Conservation (phyloP, 2,113 vertebrate genomes). For the Tyrannus savana region DNA sequence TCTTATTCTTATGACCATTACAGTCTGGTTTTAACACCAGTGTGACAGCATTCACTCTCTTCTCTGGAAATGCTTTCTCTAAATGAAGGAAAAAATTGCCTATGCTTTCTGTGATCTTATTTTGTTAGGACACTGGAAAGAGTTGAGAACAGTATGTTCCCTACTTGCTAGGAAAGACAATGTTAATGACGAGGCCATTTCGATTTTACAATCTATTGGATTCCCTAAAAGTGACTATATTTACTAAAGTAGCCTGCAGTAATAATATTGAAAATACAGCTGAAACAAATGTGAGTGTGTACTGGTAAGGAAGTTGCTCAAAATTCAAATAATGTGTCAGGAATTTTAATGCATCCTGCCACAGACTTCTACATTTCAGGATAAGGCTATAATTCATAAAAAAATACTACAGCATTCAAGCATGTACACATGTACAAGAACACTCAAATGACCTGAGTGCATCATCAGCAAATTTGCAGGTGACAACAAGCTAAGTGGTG, state of each 20-base stretch:
- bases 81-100: neutral
- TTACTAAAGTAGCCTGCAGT: neutral
- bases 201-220: neutral
- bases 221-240: neutral
- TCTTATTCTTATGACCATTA: neutral
- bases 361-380: neutral
- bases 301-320: neutral
- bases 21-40: neutral
- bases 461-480: neutral
- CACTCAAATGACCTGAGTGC: neutral
- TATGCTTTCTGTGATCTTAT: constrained; percentile 15
- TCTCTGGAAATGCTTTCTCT: neutral
- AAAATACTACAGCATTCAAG: neutral
- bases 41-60: neutral
- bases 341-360: neutral
- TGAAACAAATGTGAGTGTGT: neutral
- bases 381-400: neutral
- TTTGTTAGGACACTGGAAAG: neutral
- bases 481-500: neutral
- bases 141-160: neutral
- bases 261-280: neutral
- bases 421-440: neutral
- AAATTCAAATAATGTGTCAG: neutral
- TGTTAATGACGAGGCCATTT: neutral
- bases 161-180: neutral